Evolutionary conservation across 2,797 vertebrate genomes (phyloP).

Genomic region (Eulemur albifrons): DNA sequence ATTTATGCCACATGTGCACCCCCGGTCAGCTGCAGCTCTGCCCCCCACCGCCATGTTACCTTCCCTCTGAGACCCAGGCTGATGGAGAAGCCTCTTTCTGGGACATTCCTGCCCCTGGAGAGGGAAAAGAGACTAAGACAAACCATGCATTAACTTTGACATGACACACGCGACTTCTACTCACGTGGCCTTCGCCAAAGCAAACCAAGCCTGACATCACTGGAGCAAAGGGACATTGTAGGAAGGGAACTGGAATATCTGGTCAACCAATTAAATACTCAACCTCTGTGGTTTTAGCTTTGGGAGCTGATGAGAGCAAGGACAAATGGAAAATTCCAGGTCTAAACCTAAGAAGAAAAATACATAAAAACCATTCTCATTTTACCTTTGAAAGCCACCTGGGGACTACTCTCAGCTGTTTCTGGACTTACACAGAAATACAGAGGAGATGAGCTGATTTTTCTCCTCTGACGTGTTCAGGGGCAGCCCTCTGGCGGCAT

Average conservation of each 20-base stretch:
- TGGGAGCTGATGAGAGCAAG: neutral
- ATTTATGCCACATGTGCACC: neutral
- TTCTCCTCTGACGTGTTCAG: neutral
- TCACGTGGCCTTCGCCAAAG: neutral
- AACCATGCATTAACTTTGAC: neutral
- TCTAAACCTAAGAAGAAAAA: neutral
- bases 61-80: neutral
- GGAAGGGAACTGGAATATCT: neutral
- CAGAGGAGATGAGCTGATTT: neutral
- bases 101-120: neutral
- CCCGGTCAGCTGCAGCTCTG: neutral
- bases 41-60: accelerated
- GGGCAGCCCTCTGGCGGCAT: neutral
- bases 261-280: neutral
- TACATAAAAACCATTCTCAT: neutral
- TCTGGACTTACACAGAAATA: neutral
- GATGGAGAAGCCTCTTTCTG: neutral
- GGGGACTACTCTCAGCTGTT: neutral
- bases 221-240: neutral
- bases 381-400: neutral
- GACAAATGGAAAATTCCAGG: neutral
- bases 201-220: neutral
- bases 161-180: neutral
- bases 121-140: neutral
- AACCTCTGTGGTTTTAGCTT: neutral